Evolutionary conservation across 2,797 vertebrate species (phyloP), one percentile per base, ranked within the genome.

Genomic region (Ptychobarbus kaznakovi): DNA sequence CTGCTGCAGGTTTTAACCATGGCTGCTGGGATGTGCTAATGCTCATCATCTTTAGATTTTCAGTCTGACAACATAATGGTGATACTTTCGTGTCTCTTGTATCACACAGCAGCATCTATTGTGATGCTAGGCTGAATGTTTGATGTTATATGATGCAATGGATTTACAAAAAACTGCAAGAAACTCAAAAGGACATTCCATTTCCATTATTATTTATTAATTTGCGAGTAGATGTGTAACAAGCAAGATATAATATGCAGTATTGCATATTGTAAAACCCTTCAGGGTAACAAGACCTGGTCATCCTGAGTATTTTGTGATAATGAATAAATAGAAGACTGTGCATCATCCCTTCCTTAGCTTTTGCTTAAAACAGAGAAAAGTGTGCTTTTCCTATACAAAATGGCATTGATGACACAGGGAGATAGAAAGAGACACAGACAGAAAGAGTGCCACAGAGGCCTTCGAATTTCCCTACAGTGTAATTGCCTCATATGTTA

Each of bases 401-500:
- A 70, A 76, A 86, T 75, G 51, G 80, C 68, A 65, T 65, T 68
- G 49, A 80, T 42, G 61, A 78, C 40, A 74, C 5, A 77, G 20
- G 18, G 10, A 49, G 32, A 61, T 4, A 65, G 58, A 89, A 87
- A 84, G 56, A 16, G 85, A 85, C 83, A 87, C 15, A 73, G 70
- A 51, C 15, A 85, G 70, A 77, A 49, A 68, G 76, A 49, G 78
- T 28, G 35, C 79, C 74, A 2, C 70, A 83, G 69, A 80, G 70
- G 77, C 87, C 86, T 79, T 88, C 69, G 73, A 85, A 88, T 93
- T 87, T 89, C 82, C 90, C 90, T 88, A 89, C 86, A 88, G 88
- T 89, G 87, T 90, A 91, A 92, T 91, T 40, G 88, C 91, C 88
- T 95, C 93, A 92, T 93, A 94, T 93, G 94, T 93, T 92, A 84